phyloP scores from a whole-genome alignment of 2,113 vertebrate genomes.

The Noctilio leporinus region DNA sequence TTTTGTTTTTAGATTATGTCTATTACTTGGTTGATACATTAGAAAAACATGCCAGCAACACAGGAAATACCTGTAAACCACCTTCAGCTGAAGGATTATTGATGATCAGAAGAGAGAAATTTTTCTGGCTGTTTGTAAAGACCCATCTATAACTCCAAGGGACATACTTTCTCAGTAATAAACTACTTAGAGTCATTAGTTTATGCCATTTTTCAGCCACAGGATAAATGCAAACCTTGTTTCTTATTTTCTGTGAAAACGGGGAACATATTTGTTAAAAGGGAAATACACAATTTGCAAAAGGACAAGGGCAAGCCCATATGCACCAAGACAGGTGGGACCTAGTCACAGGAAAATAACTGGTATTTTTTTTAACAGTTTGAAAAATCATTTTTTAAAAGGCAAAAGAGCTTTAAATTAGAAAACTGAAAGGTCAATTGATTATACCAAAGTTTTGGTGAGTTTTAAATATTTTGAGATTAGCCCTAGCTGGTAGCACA shows the following conservation, averaged over 20 bases:
- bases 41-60: not conserved
- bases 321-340: constrained; percentile 34
- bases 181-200: constrained; percentile 32
- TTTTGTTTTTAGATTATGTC: not conserved
- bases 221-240: constrained; percentile 29
- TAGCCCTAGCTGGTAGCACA: no score
- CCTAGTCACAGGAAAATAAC: not conserved
- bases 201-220: constrained; percentile 27
- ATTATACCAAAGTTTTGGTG: not conserved
- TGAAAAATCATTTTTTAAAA: constrained; percentile 25
- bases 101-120: not conserved
- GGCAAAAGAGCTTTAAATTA: constrained; percentile 24
- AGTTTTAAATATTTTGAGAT: constrained; percentile 5
- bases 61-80: not conserved
- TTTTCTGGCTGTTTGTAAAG: not conserved
- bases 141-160: not conserved
- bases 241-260: constrained; percentile 40
- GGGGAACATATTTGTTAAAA: constrained; percentile 35
- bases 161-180: constrained; percentile 8
- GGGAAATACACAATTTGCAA: constrained; percentile 32
- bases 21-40: not conserved
- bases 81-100: not conserved
- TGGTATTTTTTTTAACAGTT: not conserved
- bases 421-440: constrained; percentile 27
- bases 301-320: constrained; percentile 36